Percentiles rank a stretch among this genome's conserved stretches.
phyloP scores from a whole-genome alignment of 2,113 vertebrate species.

The Colistium nudipinnis region DNA sequence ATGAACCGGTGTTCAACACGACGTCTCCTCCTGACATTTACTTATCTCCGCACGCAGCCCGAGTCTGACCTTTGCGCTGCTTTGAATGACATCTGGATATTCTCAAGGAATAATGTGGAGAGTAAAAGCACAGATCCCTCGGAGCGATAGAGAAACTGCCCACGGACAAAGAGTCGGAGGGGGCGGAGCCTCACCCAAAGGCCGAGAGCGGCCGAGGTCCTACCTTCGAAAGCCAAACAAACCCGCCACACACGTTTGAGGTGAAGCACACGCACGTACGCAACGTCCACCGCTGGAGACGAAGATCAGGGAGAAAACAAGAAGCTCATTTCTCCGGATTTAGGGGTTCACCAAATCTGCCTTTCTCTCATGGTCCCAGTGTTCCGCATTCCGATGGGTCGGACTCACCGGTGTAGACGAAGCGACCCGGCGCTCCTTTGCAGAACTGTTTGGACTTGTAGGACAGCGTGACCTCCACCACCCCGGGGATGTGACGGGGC shows the following conservation, averaged over 20 bases:
- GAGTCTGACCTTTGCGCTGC: conserved; percentile 81
- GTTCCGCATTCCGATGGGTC: background rate
- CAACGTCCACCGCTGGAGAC: too few relatives aligned
- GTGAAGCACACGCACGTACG: too few relatives aligned
- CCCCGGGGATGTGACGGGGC: conserved; percentile 74
- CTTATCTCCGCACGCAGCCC: conserved; percentile 79
- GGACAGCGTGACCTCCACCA: conserved; percentile 77
- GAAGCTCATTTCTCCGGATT: too few relatives aligned
- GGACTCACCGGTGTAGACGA: conserved; percentile 73
- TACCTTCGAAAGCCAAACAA: too few relatives aligned
- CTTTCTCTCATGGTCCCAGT: too few relatives aligned
- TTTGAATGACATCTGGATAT: conserved; percentile 83
- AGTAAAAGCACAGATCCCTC: conserved; percentile 65
- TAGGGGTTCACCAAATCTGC: too few relatives aligned
- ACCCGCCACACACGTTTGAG: too few relatives aligned
- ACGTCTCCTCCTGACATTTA: conserved; percentile 79
- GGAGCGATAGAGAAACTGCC: conserved; percentile 56
- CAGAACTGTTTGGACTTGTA: conserved; percentile 81
- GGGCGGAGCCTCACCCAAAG: too few relatives aligned
- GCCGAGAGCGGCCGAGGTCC: too few relatives aligned
- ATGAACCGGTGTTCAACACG: conserved; percentile 76
- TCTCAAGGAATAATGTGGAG: conserved; percentile 68
- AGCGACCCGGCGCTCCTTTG: conserved; percentile 76
- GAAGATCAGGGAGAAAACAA: too few relatives aligned
- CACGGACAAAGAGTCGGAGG: background rate